A percentile compares a stretch with the other conserved stretches of the same genome.
These are phyloP conservation scores for Notechis scutatus DNA, from an alignment of 2,113 vertebrate species.

Conservation along the genomic window DNA sequence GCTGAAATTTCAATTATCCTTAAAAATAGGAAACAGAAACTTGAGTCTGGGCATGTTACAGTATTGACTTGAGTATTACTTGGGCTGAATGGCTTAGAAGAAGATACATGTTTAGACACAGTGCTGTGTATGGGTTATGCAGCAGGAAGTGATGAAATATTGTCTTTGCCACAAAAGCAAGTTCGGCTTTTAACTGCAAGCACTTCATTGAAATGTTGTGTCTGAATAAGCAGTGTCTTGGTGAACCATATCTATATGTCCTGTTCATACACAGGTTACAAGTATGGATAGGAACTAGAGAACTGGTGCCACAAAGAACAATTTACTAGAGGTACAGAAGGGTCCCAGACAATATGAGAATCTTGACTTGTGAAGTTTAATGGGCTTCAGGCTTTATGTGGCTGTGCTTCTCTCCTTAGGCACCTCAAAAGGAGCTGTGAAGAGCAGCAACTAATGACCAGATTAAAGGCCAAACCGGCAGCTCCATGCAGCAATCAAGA, in stretches of 20 bases:
- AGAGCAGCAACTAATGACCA: background rate
- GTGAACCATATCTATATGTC: background rate
- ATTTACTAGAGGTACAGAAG: background rate
- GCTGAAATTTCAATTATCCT: background rate
- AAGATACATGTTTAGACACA: background rate
- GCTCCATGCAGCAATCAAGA: background rate
- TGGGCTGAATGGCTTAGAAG: conserved; percentile 23
- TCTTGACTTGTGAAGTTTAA: background rate
- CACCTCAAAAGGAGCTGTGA: background rate
- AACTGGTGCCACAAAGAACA: background rate
- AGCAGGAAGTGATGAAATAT: conserved; percentile 27
- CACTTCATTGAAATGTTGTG: conserved; percentile 12
- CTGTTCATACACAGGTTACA: background rate
- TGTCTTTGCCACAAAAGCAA: background rate
- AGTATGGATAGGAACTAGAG: background rate
- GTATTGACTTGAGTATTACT: conserved; percentile 3
- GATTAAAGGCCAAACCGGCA: background rate
- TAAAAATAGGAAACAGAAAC: background rate
- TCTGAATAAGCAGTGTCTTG: background rate
- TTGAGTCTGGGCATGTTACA: conserved; percentile 16
- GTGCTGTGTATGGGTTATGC: background rate
- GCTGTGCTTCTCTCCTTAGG: background rate
- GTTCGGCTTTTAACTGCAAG: background rate
- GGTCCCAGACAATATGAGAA: background rate
- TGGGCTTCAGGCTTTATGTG: background rate